Base-by-base conservation (phyloP, 2,888 invertebrate species). In the Osedax fenrisi region DNA sequence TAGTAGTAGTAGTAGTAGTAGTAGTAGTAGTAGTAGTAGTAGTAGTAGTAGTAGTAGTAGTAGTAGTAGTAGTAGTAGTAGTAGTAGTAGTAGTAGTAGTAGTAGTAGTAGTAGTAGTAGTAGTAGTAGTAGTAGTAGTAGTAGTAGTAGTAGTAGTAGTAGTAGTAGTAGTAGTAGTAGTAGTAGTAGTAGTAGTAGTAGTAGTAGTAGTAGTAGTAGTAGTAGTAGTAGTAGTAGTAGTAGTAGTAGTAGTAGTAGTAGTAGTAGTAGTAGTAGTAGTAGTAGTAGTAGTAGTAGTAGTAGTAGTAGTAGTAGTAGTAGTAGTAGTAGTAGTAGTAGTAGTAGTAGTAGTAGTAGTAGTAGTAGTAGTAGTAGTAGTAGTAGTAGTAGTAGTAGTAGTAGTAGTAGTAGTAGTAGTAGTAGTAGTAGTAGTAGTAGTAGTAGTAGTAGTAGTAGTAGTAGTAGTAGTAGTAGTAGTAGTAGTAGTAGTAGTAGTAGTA, bases 1-100 rank as follows among this genome's bases (percentile, higher is more conserved):
- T 61, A 61, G 61, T 61, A 61, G 61, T 61, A 61, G 61, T 61
- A 61, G 61, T 61, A 61, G 61, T 61, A 61, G 61, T 61, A 61
- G 61, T 61, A 61, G 61, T 61, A 61, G 61, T 61, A 61, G 61
- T 61, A 61, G 61, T 61, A 61, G 61, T 61, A 61, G 61, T 61
- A 61, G 61, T 61, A 61, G 61, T 61, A 61, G 61, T 61, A 61
- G 3, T 61, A 61, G 61, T 61, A 61, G 61, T 61, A 61, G 61
- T 61, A 61, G 61, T 61, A 61, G 61, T 61, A 61, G 61, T 61
- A 61, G 61, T 61, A 61, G 61, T 61, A 61, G 61, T 61, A 61
- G 61, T 61, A 61, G 61, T 61, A 61, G 61, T 61, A 61, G 61
- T 61, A 61, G 61, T 61, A 61, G 61, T 61, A 61, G 61, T 61